Base-by-base conservation (phyloP, 2,888 invertebrate species). In the Eupithecia exiguata region DNA sequence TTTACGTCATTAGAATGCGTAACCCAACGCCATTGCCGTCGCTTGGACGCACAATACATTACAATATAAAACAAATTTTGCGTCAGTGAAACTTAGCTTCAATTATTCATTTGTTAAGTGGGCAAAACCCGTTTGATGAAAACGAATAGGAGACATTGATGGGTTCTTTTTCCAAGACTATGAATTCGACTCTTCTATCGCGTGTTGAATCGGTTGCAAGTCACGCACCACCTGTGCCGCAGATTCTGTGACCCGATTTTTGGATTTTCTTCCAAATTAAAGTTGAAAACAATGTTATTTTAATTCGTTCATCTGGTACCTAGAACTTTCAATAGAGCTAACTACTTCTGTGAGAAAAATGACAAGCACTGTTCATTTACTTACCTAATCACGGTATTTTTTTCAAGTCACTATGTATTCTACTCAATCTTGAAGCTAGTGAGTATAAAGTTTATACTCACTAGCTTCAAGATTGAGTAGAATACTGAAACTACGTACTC, bases 1-100 rank as follows among this genome's bases (percentile, higher is more conserved):
- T 69, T 58, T 69, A 69, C 69, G 58, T 46, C 62, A 77, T 79
- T 74, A 69, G 63, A 74, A 77, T 79, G 73, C 78, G 71, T 69
- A 70, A 69, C 72, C 67, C 72, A 68, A 49, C 72, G 68, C 68
- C 65, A 61, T 36, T 69, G 71, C 66, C 74, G 76, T 67, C 25
- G 53, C 73, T 40, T 30, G 65, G 74, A 74, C 77, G 74, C 70
- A 70, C 69, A 69, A 67, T 35, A 69, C 66, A 73, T 73, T 62
- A 73, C 61, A 62, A 73, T 73, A 10, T 21, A 14, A 65, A 73
- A 70, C 36, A 12, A 73, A 69, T 61, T 72, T 73, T 70, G 18
- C 69, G 73, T 36, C 67, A 67, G 62, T 67, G 70, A 73, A 70
- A 73, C 70, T 70, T 36, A 69, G 38, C 62, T 40, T 67, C 49